Percentiles rank a stretch among this genome's conserved stretches.
These are phyloP conservation scores for Sebastes umbrosus DNA, from an alignment of 2,797 vertebrate species.

Conservation along the genomic window DNA sequence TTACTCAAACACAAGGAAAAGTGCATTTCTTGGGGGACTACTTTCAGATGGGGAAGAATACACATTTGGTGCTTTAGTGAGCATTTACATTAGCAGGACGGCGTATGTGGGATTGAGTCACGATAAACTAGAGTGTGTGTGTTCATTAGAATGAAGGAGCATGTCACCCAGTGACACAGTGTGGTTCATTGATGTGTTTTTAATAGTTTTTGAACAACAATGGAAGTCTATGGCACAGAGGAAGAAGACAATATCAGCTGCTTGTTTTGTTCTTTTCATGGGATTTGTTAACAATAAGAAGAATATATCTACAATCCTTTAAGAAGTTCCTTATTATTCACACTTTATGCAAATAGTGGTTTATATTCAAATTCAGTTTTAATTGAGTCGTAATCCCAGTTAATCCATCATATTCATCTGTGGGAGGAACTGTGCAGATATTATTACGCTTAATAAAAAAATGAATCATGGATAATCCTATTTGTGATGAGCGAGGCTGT, in stretches of 20 bases:
- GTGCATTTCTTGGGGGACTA: neutral
- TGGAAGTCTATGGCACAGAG: neutral
- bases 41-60: neutral
- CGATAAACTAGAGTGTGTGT: neutral
- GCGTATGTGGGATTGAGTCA: neutral
- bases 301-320: neutral
- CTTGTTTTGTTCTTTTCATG: no score
- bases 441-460: conserved; percentile 56
- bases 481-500: conserved; percentile 69
- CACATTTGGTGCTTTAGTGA: neutral
- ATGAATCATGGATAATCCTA: conserved; percentile 70
- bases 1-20: no score
- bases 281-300: conserved; percentile 1
- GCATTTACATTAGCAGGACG: neutral
- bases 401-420: conserved; percentile 61
- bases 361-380: conserved; percentile 53
- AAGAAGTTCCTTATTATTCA: conserved; percentile 29
- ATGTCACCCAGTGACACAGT: neutral
- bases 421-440: conserved; percentile 41
- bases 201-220: neutral
- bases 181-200: neutral
- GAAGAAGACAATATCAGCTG: neutral
- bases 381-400: conserved; percentile 69
- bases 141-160: neutral
- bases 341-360: conserved; percentile 58